Evolutionary conservation across 2,113 vertebrate genomes (phyloP).

Genomic region (Otocyon megalotis): DNA sequence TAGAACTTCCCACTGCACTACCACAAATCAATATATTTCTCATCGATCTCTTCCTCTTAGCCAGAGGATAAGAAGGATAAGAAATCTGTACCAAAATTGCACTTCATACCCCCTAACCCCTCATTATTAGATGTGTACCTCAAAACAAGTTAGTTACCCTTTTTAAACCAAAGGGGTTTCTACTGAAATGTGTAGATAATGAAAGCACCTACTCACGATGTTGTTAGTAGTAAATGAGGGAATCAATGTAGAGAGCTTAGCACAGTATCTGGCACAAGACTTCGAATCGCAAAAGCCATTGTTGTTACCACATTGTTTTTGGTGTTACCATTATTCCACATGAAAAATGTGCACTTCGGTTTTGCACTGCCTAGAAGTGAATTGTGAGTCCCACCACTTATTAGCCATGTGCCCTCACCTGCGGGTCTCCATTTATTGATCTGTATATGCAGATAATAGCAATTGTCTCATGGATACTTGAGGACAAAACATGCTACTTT

Average conservation of each 20-base stretch:
- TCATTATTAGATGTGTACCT: background rate
- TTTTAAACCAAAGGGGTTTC: background rate
- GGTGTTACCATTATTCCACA: background rate
- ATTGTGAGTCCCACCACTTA: background rate
- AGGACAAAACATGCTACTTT: conserved; percentile 12
- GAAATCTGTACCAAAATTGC: background rate
- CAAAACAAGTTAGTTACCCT: background rate
- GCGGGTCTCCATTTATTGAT: background rate
- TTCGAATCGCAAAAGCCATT: background rate
- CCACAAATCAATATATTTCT: background rate
- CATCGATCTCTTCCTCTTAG: conserved; percentile 25
- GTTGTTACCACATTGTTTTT: background rate
- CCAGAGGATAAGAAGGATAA: conserved; percentile 42
- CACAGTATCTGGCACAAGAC: background rate
- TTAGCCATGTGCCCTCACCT: background rate
- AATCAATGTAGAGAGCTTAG: background rate
- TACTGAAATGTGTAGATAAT: background rate
- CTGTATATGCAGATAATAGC: background rate
- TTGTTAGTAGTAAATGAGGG: background rate
- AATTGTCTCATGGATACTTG: background rate
- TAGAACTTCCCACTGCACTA: background rate
- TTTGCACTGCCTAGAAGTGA: background rate
- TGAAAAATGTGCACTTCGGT: background rate
- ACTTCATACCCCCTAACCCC: background rate
- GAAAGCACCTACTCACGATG: background rate